A percentile compares a stretch with the other conserved stretches of the same genome.
phyloP scores from a whole-genome alignment of 2,797 vertebrate species.

The Toxotes lorentzi region DNA sequence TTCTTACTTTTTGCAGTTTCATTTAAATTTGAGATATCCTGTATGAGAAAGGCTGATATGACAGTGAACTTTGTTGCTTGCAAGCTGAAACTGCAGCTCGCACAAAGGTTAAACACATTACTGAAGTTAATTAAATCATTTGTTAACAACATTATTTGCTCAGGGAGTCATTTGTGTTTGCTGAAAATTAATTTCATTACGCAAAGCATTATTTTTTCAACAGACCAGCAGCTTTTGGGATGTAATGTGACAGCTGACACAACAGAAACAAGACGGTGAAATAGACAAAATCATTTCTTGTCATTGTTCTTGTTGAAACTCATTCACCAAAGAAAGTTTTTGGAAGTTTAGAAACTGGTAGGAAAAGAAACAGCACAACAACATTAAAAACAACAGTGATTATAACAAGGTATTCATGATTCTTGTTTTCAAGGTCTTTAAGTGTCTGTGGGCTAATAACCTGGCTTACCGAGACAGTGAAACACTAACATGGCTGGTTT shows the following conservation, averaged over 20 bases:
- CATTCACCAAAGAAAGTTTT: neutral
- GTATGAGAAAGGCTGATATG: neutral
- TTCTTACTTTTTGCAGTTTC: neutral
- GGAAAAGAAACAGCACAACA: neutral
- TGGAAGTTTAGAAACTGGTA: neutral
- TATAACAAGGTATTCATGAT: too few species aligned
- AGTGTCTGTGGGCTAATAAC: neutral
- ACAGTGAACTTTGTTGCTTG: neutral
- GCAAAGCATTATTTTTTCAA: neutral
- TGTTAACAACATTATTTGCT: constrained; percentile 15
- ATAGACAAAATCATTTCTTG: neutral
- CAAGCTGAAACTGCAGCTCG: neutral
- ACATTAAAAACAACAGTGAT: neutral
- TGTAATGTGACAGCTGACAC: neutral
- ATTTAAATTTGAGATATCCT: neutral
- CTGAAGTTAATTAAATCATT: constrained; percentile 9
- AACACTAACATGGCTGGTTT: too few species aligned
- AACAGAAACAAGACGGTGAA: neutral
- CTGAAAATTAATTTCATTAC: constrained; percentile 19
- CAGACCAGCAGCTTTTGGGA: neutral
- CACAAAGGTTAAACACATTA: constrained; percentile 1
- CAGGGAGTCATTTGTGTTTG: constrained; percentile 21
- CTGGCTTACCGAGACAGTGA: too few species aligned
- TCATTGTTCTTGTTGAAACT: neutral
- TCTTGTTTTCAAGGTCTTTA: too few species aligned